Percentiles rank a stretch among this genome's conserved stretches.
Conservation (phyloP, 2,888 invertebrate species). For the Crossocerus cetratus region DNA sequence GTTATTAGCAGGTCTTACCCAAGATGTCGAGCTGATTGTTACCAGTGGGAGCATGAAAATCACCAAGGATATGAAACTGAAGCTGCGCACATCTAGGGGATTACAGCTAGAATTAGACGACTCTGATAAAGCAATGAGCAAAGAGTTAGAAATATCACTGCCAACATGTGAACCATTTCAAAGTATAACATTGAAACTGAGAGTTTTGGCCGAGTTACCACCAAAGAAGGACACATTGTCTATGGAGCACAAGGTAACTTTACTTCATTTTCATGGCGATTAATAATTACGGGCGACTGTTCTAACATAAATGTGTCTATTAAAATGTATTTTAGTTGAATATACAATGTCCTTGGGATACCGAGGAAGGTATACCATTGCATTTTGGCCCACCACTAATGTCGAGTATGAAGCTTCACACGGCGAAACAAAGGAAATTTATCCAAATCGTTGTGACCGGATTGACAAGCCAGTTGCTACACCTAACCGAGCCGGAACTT, state of each 20-base stretch:
- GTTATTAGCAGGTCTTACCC: constrained; percentile 89
- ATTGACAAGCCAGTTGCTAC: constrained; percentile 74
- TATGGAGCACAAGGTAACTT: constrained; percentile 84
- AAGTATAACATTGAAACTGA: constrained; percentile 81
- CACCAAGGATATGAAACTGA: constrained; percentile 81
- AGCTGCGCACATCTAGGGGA: constrained; percentile 84
- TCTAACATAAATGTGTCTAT: constrained; percentile 20
- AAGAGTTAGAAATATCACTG: constrained; percentile 68
- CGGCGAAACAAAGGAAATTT: constrained; percentile 90
- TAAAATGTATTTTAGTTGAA: constrained; percentile 79
- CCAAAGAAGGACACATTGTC: constrained; percentile 84
- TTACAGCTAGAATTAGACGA: constrained; percentile 79
- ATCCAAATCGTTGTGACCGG: constrained; percentile 87
- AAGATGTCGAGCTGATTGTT: constrained; percentile 86
- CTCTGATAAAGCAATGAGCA: constrained; percentile 70
- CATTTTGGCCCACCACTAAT: constrained; percentile 91
- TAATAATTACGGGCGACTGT: background rate
- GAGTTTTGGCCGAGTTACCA: constrained; percentile 86
- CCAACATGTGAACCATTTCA: constrained; percentile 81
- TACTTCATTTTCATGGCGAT: constrained; percentile 22
- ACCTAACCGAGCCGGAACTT: constrained; percentile 75
- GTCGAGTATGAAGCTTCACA: constrained; percentile 89
- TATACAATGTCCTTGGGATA: constrained; percentile 88
- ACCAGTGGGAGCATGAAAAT: constrained; percentile 88
- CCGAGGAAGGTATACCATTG: constrained; percentile 85